A percentile compares a stretch with the other conserved stretches of the same genome.
These are phyloP conservation scores for Lucifuga dentata DNA, from an alignment of 2,113 vertebrate species.

Conservation along the genomic window DNA sequence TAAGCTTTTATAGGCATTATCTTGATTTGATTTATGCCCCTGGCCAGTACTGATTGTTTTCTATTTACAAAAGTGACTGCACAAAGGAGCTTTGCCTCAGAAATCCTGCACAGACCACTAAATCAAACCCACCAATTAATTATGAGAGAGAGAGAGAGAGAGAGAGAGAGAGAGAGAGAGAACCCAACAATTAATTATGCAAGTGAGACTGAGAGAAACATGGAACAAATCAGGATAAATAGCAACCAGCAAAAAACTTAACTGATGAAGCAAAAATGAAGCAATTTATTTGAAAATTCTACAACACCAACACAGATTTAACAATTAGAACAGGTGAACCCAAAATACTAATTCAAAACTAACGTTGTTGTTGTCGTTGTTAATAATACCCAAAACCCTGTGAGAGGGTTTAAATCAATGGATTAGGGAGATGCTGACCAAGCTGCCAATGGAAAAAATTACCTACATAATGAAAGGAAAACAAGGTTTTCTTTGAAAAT, in stretches of 20 bases:
- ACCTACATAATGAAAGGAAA: too few species aligned
- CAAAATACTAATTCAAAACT: too few species aligned
- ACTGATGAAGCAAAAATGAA: constrained; percentile 61
- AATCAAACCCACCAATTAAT: constrained; percentile 68
- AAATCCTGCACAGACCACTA: constrained; percentile 47
- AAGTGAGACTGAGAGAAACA: constrained; percentile 10
- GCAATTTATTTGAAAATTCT: constrained; percentile 30
- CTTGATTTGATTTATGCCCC: constrained; percentile 59
- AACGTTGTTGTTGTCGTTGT: too few species aligned
- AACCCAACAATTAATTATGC: constrained; percentile 44
- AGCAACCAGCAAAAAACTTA: constrained; percentile 73
- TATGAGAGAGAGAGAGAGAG: constrained; percentile 30
- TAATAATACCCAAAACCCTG: too few species aligned
- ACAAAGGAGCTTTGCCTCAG: constrained; percentile 65
- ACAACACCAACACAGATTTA: background rate
- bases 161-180: constrained; percentile 1
- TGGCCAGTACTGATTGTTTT: constrained; percentile 59
- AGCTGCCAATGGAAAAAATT: too few species aligned
- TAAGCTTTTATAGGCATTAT: constrained; percentile 54
- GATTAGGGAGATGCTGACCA: too few species aligned
- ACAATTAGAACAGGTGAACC: background rate
- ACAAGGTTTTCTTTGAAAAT: too few species aligned
- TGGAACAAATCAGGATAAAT: constrained; percentile 77
- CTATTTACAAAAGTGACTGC: constrained; percentile 64
- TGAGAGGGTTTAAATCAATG: too few species aligned